A percentile compares a stretch with the other conserved stretches of the same genome.
These are phyloP conservation scores for Naso thynnoides DNA, from an alignment of 2,797 vertebrate genomes.

Conservation along the genomic window DNA sequence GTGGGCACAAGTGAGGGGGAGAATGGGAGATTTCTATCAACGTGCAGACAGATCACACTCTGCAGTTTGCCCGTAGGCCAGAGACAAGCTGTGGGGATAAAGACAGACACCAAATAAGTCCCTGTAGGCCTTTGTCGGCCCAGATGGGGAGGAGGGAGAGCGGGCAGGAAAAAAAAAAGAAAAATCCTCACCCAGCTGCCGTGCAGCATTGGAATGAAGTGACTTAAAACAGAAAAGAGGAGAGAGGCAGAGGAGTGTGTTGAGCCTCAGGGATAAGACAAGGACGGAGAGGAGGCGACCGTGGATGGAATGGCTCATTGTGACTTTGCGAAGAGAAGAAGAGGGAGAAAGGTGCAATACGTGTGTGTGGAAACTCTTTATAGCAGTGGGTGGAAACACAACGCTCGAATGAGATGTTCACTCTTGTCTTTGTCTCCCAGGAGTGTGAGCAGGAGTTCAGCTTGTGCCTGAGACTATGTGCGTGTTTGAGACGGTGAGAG, in stretches of 20 bases:
- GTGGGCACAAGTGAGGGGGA: conserved; percentile 26
- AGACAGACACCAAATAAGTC: conserved; percentile 68
- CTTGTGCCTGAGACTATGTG: conserved; percentile 1
- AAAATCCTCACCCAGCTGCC: conserved; percentile 30
- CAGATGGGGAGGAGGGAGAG: conserved; percentile 55
- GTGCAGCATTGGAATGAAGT: conserved; percentile 73
- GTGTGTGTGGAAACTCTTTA: conserved; percentile 49
- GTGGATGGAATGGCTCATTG: conserved; percentile 73
- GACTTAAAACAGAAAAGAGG: conserved; percentile 73
- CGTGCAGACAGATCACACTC: conserved; percentile 68
- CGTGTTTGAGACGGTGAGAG: conserved; percentile 24
- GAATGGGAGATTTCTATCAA: conserved; percentile 61
- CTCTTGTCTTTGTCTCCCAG: conserved; percentile 48
- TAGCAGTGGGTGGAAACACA: conserved; percentile 29
- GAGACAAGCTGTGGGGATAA: conserved; percentile 68
- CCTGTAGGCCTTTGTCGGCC: conserved; percentile 58
- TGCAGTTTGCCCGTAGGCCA: conserved; percentile 72
- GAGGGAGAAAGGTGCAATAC: conserved; percentile 39
- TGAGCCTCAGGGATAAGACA: conserved; percentile 69
- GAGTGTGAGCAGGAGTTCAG: conserved; percentile 48
- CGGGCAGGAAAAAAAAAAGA: conserved; percentile 2
- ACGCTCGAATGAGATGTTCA: conserved; percentile 52
- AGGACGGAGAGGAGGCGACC: conserved; percentile 67
- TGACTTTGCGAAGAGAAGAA: conserved; percentile 65
- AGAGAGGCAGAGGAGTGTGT: conserved; percentile 31